Percentiles rank a stretch among this genome's conserved stretches.
Evolutionary conservation across 37 sponge, comb jelly and placozoan species (phyloP).

Genomic region (Ephydatia muelleri): DNA sequence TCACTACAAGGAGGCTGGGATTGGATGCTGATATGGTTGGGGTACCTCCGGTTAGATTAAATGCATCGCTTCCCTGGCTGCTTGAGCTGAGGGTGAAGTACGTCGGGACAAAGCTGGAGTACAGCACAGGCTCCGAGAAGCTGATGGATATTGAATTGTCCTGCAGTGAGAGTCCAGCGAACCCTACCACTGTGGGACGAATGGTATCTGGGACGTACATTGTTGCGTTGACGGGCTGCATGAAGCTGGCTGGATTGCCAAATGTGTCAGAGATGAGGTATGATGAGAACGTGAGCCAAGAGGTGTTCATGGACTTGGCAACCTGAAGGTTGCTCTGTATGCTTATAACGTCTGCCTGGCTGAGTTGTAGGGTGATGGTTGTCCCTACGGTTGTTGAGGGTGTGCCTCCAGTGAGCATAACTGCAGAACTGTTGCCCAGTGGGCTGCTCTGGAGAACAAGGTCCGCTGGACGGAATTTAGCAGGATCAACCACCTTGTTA

Average conservation of each 20-base stretch:
- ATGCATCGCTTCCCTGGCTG: constrained; percentile 26
- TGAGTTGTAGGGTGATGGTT: constrained; percentile 21
- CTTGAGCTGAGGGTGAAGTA: constrained; percentile 54
- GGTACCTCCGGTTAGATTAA: constrained; percentile 65
- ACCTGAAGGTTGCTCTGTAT: constrained; percentile 72
- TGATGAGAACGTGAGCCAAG: constrained; percentile 59
- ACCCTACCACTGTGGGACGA: constrained; percentile 54
- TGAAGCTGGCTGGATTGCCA: constrained; percentile 19
- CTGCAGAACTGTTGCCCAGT: constrained; percentile 16
- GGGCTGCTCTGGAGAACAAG: constrained; percentile 41
- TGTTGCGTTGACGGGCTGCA: constrained; percentile 33
- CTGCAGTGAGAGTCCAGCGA: constrained; percentile 59
- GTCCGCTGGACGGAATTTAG: constrained; percentile 31
- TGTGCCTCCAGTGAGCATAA: constrained; percentile 48
- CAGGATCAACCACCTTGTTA: constrained; percentile 72
- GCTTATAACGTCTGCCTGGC: constrained; percentile 50
- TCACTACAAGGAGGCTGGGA: constrained; percentile 19
- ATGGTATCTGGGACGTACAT: constrained; percentile 51
- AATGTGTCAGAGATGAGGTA: constrained; percentile 63
- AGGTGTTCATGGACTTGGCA: constrained; percentile 63
- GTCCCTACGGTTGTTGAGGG: constrained; percentile 30
- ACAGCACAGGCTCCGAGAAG: constrained; percentile 77
- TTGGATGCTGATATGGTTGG: constrained; percentile 27
- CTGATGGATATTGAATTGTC: constrained; percentile 58
- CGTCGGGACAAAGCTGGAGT: constrained; percentile 30